phyloP scores from a whole-genome alignment of 2,113 vertebrate genomes.

The Chamaea fasciata region DNA sequence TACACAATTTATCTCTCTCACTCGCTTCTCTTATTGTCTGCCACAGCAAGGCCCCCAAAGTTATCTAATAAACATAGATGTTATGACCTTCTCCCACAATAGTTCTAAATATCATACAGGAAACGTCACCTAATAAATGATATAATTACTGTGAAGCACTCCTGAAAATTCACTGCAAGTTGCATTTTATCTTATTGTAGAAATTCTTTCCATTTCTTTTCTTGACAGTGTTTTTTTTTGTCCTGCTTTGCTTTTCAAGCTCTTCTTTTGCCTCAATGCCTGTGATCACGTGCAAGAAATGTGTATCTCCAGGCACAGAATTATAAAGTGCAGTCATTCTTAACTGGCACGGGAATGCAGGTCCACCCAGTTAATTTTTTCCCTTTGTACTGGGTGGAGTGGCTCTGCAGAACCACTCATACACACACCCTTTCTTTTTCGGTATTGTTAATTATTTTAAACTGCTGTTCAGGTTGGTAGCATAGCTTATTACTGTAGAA shows the following conservation, averaged over 20 bases:
- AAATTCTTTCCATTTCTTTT: background rate
- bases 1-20: background rate
- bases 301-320: slow-evolving; percentile 19
- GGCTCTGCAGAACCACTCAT: background rate
- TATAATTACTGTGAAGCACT: background rate
- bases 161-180: background rate
- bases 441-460: slow-evolving; percentile 46
- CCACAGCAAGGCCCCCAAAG: background rate
- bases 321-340: background rate
- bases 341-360: slow-evolving; percentile 5
- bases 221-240: background rate
- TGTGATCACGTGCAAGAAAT: background rate
- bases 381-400: slow-evolving; percentile 23
- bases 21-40: background rate
- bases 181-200: background rate
- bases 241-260: background rate
- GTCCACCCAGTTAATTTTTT: slow-evolving; percentile 45
- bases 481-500: slow-evolving; percentile 22
- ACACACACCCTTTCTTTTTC: slow-evolving; percentile 36
- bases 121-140: background rate
- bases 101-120: background rate
- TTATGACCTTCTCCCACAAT: background rate
- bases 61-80: background rate
- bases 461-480: slow-evolving; percentile 8
- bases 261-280: background rate